phyloP scores from a whole-genome alignment of 2,797 vertebrate species.

The Enteromius anoplus region DNA sequence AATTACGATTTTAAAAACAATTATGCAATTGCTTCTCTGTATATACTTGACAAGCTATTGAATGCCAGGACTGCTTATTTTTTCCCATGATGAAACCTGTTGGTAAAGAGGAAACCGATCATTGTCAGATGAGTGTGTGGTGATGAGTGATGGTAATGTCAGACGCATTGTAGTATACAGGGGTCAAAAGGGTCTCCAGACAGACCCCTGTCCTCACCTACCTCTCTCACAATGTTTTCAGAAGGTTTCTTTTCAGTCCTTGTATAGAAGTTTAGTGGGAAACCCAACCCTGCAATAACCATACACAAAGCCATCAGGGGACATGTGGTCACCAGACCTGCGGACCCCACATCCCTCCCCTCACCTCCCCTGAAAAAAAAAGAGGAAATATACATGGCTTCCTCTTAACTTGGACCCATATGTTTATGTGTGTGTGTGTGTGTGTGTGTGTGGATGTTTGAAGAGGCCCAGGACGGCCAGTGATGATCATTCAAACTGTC shows the following conservation, averaged over 20 bases:
- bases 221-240: slow-evolving; percentile 68
- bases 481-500: slow-evolving; percentile 30
- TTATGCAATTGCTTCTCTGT: slow-evolving; percentile 70
- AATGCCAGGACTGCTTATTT: slow-evolving; percentile 17
- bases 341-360: slow-evolving; percentile 61
- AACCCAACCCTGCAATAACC: slow-evolving; percentile 69
- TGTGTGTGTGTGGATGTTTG: slow-evolving; percentile 13
- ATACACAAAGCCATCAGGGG: slow-evolving; percentile 63
- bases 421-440: background rate
- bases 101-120: slow-evolving; percentile 5
- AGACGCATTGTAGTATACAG: slow-evolving; percentile 56
- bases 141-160: slow-evolving; percentile 46
- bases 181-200: slow-evolving; percentile 51
- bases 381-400: slow-evolving; percentile 76
- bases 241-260: slow-evolving; percentile 73
- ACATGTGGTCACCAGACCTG: slow-evolving; percentile 83
- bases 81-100: slow-evolving; percentile 27
- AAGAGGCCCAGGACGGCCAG: slow-evolving; percentile 14
- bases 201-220: slow-evolving; percentile 65
- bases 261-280: slow-evolving; percentile 72
- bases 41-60: slow-evolving; percentile 52
- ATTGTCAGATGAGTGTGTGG: slow-evolving; percentile 38
- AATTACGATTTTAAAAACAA: slow-evolving; percentile 53
- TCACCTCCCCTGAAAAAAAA: slow-evolving; percentile 70
- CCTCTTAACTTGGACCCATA: slow-evolving; percentile 67